Base-by-base conservation (phyloP, 1,140 invertebrate species). In the Leptonema lineaticorne region DNA sequence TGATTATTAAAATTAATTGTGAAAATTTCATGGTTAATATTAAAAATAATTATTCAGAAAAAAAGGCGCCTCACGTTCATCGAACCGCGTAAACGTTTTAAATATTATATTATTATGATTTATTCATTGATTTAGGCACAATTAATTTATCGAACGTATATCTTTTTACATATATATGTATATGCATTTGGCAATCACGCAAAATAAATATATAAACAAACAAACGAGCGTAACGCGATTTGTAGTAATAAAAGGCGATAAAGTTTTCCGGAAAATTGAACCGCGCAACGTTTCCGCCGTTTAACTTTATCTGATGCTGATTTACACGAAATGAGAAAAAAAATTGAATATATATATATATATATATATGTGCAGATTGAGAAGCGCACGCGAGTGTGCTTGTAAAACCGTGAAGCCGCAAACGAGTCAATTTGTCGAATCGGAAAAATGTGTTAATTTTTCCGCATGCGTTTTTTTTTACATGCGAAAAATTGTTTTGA, bases 371-470 rank as follows among this genome's bases (percentile, higher is more conserved):
- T n/a, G n/a, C n/a, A 45, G 37, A 45, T 53, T 53, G 50, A 53
- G 27, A 53, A 53, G 22, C 50, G 50, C 50, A 53, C 50, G 50
- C 50, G 50, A 53, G 22, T 24, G 50, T 22, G 50, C 5, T 26
- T 53, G 50, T 26, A 20, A 53, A 53, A 53, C 18, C 50, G 50
- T 53, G 50, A 53, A 53, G 50, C 50, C 50, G 50, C 50, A 53
- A 53, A 53, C 9, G 24, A 53, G 50, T 24, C 24, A 53, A 53
- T 53, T 53, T 53, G 50, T 26, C 9, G 22, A 53, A 24, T n/a
- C n/a, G n/a, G 37, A 41, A 41, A 41, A 41, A 41, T 41, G 37
- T 41, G 11, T 2, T 2, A 41, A 41, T 14, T 41, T 41, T 16
- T n/a, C n/a, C n/a, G n/a, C n/a, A n/a, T n/a, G n/a, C n/a, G n/a